Base-by-base conservation (phyloP, 2,797 vertebrate species). In the Rhinella marina region DNA sequence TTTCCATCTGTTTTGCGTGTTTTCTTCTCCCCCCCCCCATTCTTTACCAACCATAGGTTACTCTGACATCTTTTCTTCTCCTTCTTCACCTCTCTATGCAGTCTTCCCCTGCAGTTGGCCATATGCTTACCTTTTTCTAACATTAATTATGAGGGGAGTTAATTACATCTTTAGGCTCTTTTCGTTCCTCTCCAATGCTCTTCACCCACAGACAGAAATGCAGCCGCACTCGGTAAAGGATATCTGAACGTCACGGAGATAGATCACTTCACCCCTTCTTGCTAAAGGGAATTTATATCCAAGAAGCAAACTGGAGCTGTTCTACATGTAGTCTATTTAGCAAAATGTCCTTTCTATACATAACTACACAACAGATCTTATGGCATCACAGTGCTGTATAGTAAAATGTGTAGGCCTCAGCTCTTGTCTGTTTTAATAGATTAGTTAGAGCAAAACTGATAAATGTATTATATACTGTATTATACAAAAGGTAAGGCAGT, bases 91-190 rank as follows among this genome's bases (percentile, higher is more conserved):
- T 80, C 6, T 72, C 52, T 75, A 70, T 48, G 48, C 70, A 61
- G 72, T 70, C 88, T 86, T 86, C 84, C 84, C 79, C 72, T 73
- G 70, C 72, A 86, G 88, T 86, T 72, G 29, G 50, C 84, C 88
- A 89, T 86, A 89, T 89, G 88, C 84, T 86, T 83, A 86, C 61
- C 70, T 86, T 83, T 86, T 86, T 52, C 84, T 86, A 89, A 89
- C 86, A 89, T 86, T 86, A 89, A 89, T 89, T 89, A 89, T 79
- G 72, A 89, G 79, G 3, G 52, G 61, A 89, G 70, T 86, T 89
- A 86, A 86, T 89, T 86, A 72, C 80, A 86, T 86, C 84, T 89
- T 78, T 62, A 86, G 88, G 88, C 88, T 82, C 61, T 85, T 82
- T 83, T 70, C 19, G 61, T 83, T 89, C 84, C 84, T 79, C 80